phyloP scores from a whole-genome alignment of 2,888 invertebrate species.

The Drosophila peninsularis region DNA sequence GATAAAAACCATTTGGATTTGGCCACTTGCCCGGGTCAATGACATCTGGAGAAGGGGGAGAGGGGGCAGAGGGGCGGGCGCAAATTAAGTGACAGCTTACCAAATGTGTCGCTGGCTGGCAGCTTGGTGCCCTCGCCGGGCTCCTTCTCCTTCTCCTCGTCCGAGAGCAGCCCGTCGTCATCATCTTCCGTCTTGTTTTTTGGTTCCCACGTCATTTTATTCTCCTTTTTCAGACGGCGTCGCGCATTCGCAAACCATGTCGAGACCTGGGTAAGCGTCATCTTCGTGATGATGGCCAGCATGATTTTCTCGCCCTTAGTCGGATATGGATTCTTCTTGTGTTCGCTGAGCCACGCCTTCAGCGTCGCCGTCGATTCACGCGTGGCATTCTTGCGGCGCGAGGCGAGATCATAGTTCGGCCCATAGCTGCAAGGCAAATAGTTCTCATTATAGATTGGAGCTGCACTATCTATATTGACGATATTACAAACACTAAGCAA shows the following conservation, averaged over 20 bases:
- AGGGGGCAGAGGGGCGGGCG: too few species aligned
- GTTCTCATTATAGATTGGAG: constrained; percentile 13
- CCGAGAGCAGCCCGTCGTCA: constrained; percentile 93
- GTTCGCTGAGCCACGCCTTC: constrained; percentile 98
- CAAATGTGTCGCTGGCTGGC: constrained; percentile 71
- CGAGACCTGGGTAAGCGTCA: constrained; percentile 97
- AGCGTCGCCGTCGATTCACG: constrained; percentile 98
- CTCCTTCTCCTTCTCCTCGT: constrained; percentile 94
- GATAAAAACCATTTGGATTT: constrained; percentile 22
- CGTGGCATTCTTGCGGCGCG: constrained; percentile 98
- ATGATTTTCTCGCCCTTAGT: constrained; percentile 98
- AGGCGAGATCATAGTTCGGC: constrained; percentile 96
- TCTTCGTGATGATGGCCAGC: constrained; percentile 97
- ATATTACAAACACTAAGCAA: constrained; percentile 8
- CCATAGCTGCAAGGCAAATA: constrained; percentile 89
- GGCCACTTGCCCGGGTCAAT: constrained; percentile 37
- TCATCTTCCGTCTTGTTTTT: constrained; percentile 95
- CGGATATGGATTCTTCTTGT: constrained; percentile 98
- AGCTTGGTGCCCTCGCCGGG: constrained; percentile 88
- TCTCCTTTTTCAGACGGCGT: constrained; percentile 96
- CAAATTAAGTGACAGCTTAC: constrained; percentile 61
- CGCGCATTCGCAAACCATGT: constrained; percentile 99
- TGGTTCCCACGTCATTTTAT: constrained; percentile 99
- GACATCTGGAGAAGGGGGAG: constrained; percentile 15
- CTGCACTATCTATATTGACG: background rate